Base-by-base conservation (phyloP, 1,140 invertebrate genomes). In the Heliconius eleuchia region DNA sequence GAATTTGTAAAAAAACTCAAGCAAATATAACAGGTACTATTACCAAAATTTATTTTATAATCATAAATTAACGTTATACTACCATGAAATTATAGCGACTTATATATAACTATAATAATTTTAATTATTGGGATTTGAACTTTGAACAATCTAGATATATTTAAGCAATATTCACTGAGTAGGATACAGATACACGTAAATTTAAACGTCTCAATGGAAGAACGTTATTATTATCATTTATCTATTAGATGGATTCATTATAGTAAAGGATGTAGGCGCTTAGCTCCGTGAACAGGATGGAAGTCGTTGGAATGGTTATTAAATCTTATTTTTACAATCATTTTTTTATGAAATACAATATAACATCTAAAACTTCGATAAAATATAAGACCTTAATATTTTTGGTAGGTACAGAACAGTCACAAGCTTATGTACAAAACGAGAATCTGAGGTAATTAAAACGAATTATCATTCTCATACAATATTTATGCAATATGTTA, bases 261-360 rank as follows among this genome's bases (percentile, higher is more conserved):
- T 76, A 79, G 50, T 79, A 75, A 75, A 75, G 79, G 79, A 80
- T 76, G 70, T 76, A n/a, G 72, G 46, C 70, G 55, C 79, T 80
- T 76, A 80, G 60, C 74, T 73, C 42, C 66, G 6, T 50, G 60
- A 73, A 76, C 79, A 71, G 74, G 79, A 80, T 80, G 74, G n/a
- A 13, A 66, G 8, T 66, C 23, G 18, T 66, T 66, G 60, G 9
- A 16, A 18, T 34, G n/a, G 6, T 37, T 18, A 75, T 75, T 75
- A 52, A 57, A 75, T 75, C 52, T 66, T 66, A 30, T 66, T 27
- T 66, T 66, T 66, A 66, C 27, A 66, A 66, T 66, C 60, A 30
- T 66, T 66, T 3, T 3, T 13, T 30, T 30, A 23, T 57, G 30
- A 66, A 66, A 27, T 30, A 27, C 4, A 13, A 16, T 66, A 16